Conservation (phyloP, 2,888 invertebrate species). For the Synanthedon formicaeformis region DNA sequence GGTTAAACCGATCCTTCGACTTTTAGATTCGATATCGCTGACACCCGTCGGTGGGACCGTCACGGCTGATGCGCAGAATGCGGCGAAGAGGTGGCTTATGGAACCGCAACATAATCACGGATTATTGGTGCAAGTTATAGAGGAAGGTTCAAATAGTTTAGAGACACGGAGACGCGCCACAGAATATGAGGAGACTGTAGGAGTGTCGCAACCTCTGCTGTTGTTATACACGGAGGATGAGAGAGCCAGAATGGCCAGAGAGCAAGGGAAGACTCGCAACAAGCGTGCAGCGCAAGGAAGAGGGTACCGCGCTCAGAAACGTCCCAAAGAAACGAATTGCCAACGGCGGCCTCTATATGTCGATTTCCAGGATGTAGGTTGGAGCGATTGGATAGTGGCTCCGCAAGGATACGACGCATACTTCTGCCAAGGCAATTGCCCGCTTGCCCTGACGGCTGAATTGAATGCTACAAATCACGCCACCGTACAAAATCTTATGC, state of each 20-base stretch:
- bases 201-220: conserved; percentile 79
- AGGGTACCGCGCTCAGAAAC: conserved; percentile 71
- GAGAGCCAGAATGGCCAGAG: conserved; percentile 63
- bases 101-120: conserved; percentile 84
- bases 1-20: conserved; percentile 77
- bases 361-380: conserved; percentile 95
- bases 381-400: conserved; percentile 99
- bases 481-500: conserved; percentile 96
- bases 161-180: conserved; percentile 69
- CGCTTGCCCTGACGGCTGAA: conserved; percentile 92
- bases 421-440: conserved; percentile 96
- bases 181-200: conserved; percentile 74
- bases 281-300: conserved; percentile 69
- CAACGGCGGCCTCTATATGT: conserved; percentile 91
- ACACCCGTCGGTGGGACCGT: conserved; percentile 72
- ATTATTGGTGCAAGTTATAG: conserved; percentile 79
- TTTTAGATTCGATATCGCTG: conserved; percentile 82
- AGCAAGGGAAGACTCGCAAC: conserved; percentile 74
- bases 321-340: conserved; percentile 83
- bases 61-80: conserved; percentile 87
- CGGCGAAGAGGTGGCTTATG: conserved; percentile 86
- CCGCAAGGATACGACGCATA: conserved; percentile 96
- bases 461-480: conserved; percentile 98
- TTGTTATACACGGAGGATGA: conserved; percentile 91
- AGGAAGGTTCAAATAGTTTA: conserved; percentile 43